These are phyloP conservation scores for Motacilla tschutschensis DNA, from an alignment of 2,113 vertebrate species.

Conservation along the genomic window DNA sequence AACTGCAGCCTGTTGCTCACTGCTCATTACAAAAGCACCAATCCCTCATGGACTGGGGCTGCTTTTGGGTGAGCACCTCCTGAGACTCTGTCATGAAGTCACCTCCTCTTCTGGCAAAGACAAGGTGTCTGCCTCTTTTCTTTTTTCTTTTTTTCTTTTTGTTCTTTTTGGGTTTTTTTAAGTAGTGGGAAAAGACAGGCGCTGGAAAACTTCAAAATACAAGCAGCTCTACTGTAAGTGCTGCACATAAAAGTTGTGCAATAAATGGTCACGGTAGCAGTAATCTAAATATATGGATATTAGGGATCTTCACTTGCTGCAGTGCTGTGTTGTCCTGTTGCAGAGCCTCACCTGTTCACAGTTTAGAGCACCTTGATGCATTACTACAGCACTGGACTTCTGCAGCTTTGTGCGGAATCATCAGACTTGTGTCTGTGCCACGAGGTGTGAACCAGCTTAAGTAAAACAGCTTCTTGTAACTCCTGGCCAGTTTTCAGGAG, in stretches of 20 bases:
- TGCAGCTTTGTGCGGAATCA: background rate
- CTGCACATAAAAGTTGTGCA: background rate
- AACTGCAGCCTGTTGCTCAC: background rate
- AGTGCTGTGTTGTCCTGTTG: background rate
- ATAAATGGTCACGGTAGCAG: background rate
- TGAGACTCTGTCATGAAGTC: background rate
- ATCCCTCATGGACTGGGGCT: background rate
- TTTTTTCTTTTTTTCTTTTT: accelerated
- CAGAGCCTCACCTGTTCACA: background rate
- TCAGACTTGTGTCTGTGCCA: background rate
- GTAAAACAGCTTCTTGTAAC: background rate
- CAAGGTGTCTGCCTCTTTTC: background rate
- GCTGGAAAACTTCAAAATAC: background rate
- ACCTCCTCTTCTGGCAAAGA: background rate
- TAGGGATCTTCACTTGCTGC: background rate
- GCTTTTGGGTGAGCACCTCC: background rate
- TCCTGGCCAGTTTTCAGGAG: background rate
- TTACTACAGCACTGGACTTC: background rate
- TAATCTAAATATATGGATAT: background rate
- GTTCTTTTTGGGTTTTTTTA: too few relatives aligned
- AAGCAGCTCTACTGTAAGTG: background rate
- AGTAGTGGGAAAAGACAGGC: background rate
- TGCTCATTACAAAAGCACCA: background rate
- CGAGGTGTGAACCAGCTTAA: background rate
- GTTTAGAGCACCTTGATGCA: background rate